A percentile compares a stretch with the other conserved stretches of the same genome.
These are phyloP conservation scores for Teleopsis dalmanni DNA, from an alignment of 1,140 invertebrate species.

Conservation along the genomic window DNA sequence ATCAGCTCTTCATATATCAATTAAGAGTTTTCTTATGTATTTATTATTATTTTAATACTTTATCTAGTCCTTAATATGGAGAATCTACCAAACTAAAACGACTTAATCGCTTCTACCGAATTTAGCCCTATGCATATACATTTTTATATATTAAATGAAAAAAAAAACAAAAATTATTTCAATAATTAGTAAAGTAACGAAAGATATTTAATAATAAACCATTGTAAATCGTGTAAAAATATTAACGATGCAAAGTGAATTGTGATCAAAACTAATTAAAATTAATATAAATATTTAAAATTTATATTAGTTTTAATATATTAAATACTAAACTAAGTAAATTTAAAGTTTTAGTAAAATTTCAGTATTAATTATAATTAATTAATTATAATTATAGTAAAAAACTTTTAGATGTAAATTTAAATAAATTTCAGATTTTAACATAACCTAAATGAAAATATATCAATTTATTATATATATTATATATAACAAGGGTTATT, in stretches of 20 bases:
- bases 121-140: not conserved
- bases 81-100: too few species aligned
- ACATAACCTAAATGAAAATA: too few species aligned
- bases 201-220: not conserved
- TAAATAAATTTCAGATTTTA: not conserved
- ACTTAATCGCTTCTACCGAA: too few species aligned
- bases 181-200: not conserved
- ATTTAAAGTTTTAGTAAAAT: not conserved
- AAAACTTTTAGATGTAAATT: not conserved
- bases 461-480: too few species aligned
- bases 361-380: not conserved
- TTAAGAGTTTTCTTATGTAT: too few species aligned
- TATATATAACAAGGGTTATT: too few species aligned
- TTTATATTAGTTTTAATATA: not conserved
- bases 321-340: not conserved
- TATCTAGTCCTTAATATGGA: too few species aligned
- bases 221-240: slow-evolving; percentile 17
- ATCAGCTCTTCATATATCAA: too few species aligned
- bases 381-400: not conserved
- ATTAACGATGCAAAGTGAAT: slow-evolving; percentile 42
- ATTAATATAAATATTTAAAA: not conserved
- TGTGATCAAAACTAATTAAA: slow-evolving; percentile 32
- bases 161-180: not conserved
- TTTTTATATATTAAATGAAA: not conserved
- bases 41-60: too few species aligned